Evolutionary conservation across 2,888 invertebrate genomes (phyloP).

Genomic region (Drosophila incognita): DNA sequence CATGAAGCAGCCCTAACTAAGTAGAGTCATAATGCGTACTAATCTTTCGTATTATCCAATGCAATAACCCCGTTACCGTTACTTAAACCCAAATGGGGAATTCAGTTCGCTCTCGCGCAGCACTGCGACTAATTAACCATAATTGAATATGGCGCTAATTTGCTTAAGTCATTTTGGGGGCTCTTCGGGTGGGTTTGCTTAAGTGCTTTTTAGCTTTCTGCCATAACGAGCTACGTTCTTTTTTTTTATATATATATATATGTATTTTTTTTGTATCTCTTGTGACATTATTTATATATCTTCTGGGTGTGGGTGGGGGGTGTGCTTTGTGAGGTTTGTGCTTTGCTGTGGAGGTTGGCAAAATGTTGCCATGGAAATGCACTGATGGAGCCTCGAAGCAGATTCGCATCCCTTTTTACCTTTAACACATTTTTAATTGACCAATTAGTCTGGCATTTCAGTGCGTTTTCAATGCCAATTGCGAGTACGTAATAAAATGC

Average conservation of each 20-base stretch:
- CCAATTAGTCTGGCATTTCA: constrained; percentile 62
- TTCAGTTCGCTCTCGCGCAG: constrained; percentile 6
- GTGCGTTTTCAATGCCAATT: constrained; percentile 56
- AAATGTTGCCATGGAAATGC: constrained; percentile 53
- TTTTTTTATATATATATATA: not conserved
- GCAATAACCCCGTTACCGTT: not conserved
- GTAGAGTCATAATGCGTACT: not conserved
- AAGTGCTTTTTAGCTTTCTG: constrained; percentile 32
- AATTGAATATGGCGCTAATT: constrained; percentile 73
- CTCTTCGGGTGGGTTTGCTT: constrained; percentile 17
- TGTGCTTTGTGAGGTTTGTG: constrained; percentile 5
- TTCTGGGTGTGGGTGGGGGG: not conserved
- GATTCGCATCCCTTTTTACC: not conserved
- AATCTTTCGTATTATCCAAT: not conserved
- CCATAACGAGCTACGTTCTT: constrained; percentile 35
- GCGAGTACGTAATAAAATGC: constrained; percentile 11
- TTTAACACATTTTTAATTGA: constrained; percentile 25
- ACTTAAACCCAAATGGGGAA: not conserved
- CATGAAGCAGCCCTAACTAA: not conserved
- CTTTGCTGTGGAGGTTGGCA: constrained; percentile 6
- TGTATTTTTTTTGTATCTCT: not conserved
- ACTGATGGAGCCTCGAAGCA: constrained; percentile 36
- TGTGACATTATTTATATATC: not conserved
- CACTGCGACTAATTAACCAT: constrained; percentile 61
- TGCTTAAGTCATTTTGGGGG: constrained; percentile 46